A percentile compares a stretch with the other conserved stretches of the same genome.
phyloP scores from a whole-genome alignment of 2,113 vertebrate genomes.

The Oryzias melastigma region DNA sequence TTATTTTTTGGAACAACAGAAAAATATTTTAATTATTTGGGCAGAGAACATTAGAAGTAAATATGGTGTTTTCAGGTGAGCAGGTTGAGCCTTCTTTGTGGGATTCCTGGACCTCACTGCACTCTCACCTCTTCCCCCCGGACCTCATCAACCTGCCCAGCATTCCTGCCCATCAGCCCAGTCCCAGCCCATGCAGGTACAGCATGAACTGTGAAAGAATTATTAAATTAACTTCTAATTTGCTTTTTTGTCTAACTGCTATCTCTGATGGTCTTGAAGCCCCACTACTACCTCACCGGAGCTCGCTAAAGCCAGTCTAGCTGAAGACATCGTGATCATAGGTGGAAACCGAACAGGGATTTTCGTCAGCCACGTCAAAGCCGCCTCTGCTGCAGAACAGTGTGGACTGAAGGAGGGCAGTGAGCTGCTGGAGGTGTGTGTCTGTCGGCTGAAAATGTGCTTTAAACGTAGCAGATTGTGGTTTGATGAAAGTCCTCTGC shows the following conservation, averaged over 20 bases:
- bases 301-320: constrained; percentile 66
- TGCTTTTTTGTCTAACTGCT: background rate
- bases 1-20: background rate
- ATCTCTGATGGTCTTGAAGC: constrained; percentile 37
- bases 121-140: constrained; percentile 68
- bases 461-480: background rate
- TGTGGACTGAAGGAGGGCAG: constrained; percentile 81
- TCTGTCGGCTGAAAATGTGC: background rate
- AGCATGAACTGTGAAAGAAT: too few species aligned
- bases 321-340: constrained; percentile 76
- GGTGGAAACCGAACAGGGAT: constrained; percentile 85
- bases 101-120: constrained; percentile 70
- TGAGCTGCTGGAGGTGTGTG: constrained; percentile 82
- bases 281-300: constrained; percentile 27
- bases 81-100: constrained; percentile 57
- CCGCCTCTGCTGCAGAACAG: constrained; percentile 79
- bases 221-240: background rate
- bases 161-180: constrained; percentile 18
- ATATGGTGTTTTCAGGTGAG: constrained; percentile 51
- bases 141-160: constrained; percentile 64
- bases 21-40: background rate
- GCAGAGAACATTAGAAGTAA: background rate
- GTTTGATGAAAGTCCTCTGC: background rate
- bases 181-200: constrained; percentile 45
- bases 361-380: constrained; percentile 82